Evolutionary conservation across 2,113 vertebrate species (phyloP).

Genomic region (Tetrao urogallus): DNA sequence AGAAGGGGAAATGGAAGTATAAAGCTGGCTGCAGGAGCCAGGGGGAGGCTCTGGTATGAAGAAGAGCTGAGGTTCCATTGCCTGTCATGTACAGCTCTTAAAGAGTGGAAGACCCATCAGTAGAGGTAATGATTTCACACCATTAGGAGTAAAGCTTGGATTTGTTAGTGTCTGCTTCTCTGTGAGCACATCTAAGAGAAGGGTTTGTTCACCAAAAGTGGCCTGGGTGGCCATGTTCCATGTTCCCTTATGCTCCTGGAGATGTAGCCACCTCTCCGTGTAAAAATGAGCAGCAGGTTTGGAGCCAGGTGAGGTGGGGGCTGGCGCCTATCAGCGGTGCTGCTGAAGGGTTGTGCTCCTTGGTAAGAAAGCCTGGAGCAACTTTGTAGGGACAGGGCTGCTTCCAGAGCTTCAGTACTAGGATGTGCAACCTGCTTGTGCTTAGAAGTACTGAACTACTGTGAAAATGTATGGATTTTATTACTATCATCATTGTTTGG

Average conservation of each 20-base stretch:
- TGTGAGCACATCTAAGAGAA: not conserved
- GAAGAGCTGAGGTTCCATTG: not conserved
- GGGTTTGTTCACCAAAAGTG: not conserved
- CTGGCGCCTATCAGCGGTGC: accelerated
- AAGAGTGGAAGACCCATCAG: not conserved
- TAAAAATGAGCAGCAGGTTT: not conserved
- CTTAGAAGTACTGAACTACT: not conserved
- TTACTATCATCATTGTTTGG: not conserved
- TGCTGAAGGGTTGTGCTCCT: accelerated
- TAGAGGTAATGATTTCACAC: not conserved
- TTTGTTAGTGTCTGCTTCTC: not conserved
- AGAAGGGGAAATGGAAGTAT: not conserved
- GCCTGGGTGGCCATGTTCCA: not conserved
- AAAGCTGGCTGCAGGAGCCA: not conserved
- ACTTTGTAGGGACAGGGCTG: not conserved
- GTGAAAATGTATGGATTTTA: not conserved
- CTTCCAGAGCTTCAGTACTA: not conserved
- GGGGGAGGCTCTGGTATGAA: not conserved
- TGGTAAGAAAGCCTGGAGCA: not conserved
- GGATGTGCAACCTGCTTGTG: accelerated
- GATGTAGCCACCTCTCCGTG: not conserved
- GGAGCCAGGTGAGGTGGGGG: not conserved
- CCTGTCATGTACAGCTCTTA: not conserved
- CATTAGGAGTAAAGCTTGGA: not conserved
- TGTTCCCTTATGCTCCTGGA: accelerated